Evolutionary conservation across 2,797 vertebrate species (phyloP).

Genomic region (Eurystomus glaucurus): DNA sequence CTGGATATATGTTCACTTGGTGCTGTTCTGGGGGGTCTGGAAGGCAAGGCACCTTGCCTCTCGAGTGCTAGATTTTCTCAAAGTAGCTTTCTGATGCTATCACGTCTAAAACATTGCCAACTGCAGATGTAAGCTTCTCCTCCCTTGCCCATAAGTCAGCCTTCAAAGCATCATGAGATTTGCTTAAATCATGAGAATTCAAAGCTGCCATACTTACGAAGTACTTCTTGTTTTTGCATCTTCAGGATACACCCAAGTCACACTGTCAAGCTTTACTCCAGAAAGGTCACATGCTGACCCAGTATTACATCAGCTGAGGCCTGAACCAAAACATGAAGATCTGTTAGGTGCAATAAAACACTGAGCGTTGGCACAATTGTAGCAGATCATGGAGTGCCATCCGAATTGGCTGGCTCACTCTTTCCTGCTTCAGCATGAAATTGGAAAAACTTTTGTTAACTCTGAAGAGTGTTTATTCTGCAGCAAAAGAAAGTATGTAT

Average conservation of each 20-base stretch:
- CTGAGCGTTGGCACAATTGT: background rate
- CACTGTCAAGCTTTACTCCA: conserved; percentile 22
- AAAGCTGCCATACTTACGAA: background rate
- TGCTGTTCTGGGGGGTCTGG: background rate
- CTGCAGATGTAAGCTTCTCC: background rate
- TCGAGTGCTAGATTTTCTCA: background rate
- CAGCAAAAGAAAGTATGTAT: background rate
- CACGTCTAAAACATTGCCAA: background rate
- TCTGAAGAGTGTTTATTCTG: background rate
- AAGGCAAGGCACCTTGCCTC: background rate
- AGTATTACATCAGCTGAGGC: conserved; percentile 24
- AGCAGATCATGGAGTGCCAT: background rate
- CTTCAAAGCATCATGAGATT: conserved; percentile 26
- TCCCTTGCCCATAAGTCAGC: background rate
- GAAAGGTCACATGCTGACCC: conserved; percentile 49
- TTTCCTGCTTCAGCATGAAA: background rate
- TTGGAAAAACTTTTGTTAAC: background rate
- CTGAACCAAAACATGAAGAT: background rate
- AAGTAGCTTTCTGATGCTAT: background rate
- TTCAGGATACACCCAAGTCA: conserved; percentile 62
- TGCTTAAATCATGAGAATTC: conserved; percentile 49
- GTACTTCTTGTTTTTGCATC: conserved; percentile 60
- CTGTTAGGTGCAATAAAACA: background rate
- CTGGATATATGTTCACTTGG: background rate
- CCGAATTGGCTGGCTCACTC: background rate